Percentiles rank a stretch among this genome's conserved stretches.
Conservation (phyloP, 2,888 invertebrate species). For the Volucella inflata region DNA sequence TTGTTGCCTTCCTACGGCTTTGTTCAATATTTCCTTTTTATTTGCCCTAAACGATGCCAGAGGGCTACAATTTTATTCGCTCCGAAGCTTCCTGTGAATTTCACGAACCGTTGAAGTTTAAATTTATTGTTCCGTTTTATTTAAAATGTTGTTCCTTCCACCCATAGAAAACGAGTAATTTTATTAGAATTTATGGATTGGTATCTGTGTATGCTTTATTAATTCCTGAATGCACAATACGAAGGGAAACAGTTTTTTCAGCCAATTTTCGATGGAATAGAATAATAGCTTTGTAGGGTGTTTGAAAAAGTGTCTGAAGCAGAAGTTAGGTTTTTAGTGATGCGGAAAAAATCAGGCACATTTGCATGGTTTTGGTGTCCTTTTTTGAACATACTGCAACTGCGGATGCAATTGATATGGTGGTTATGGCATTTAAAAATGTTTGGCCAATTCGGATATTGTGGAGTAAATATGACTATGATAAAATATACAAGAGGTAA, state of each 20-base stretch:
- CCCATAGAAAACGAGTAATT: neutral
- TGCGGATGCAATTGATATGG: too few species aligned
- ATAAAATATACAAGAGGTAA: too few species aligned
- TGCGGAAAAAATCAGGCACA: neutral
- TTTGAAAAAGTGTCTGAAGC: neutral
- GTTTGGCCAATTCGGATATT: too few species aligned
- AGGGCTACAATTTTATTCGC: neutral
- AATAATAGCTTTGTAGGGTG: neutral
- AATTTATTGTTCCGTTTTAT: slow-evolving; percentile 20
- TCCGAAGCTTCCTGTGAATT: neutral
- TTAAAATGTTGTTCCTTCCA: neutral
- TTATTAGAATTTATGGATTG: slow-evolving; percentile 15
- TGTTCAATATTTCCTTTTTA: slow-evolving; percentile 10
- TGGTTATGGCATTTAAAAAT: too few species aligned
- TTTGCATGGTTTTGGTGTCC: too few species aligned
- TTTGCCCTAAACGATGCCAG: neutral
- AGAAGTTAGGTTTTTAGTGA: neutral
- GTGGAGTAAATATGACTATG: too few species aligned
- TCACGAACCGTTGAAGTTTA: slow-evolving; percentile 2
- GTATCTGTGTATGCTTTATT: slow-evolving; percentile 14
- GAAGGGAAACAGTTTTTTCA: neutral
- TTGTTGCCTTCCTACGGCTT: neutral
- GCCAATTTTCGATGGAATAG: slow-evolving; percentile 5
- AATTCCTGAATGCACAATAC: too few species aligned
- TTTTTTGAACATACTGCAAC: too few species aligned